Evolutionary conservation across 2,888 invertebrate genomes (phyloP).

Genomic region (Copidosoma aretas): DNA sequence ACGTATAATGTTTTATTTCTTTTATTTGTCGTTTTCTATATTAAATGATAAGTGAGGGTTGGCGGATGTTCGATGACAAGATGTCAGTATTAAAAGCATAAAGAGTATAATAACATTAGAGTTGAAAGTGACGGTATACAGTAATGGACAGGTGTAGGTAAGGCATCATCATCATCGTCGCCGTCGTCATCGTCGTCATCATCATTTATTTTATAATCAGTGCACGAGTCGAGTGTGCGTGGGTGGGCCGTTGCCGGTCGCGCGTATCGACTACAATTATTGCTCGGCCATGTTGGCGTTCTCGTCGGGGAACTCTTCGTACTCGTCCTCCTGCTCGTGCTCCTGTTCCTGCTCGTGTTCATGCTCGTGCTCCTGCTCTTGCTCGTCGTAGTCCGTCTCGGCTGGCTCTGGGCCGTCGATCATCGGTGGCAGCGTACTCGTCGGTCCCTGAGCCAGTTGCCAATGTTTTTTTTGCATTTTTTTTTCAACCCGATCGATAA

Average conservation of each 20-base stretch:
- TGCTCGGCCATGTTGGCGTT: slow-evolving; percentile 60
- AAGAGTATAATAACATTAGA: slow-evolving; percentile 26
- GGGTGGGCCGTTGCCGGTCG: slow-evolving; percentile 6
- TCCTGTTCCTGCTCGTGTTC: slow-evolving; percentile 65
- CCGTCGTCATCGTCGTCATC: slow-evolving; percentile 30
- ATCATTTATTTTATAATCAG: too few species aligned
- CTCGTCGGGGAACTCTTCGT: slow-evolving; percentile 67
- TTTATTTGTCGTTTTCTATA: slow-evolving; percentile 10
- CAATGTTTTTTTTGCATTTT: background rate
- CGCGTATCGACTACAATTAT: slow-evolving; percentile 54
- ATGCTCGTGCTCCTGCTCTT: slow-evolving; percentile 66
- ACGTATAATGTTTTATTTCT: slow-evolving; percentile 12
- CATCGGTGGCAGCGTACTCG: slow-evolving; percentile 63
- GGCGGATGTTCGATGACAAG: slow-evolving; percentile 4
- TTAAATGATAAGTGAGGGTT: background rate
- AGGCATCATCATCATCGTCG: slow-evolving; percentile 28
- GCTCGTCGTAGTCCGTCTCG: slow-evolving; percentile 68
- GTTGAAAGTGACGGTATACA: background rate
- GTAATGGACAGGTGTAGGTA: slow-evolving; percentile 8
- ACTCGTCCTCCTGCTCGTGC: slow-evolving; percentile 70
- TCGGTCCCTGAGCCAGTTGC: slow-evolving; percentile 50
- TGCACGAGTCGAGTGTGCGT: background rate
- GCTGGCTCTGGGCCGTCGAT: slow-evolving; percentile 68
- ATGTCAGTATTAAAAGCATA: slow-evolving; percentile 12
- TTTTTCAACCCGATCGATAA: too few species aligned